Percentiles rank a stretch among this genome's conserved stretches.
Conservation (phyloP, 2,888 invertebrate species). For the Parochlus steinenii region DNA sequence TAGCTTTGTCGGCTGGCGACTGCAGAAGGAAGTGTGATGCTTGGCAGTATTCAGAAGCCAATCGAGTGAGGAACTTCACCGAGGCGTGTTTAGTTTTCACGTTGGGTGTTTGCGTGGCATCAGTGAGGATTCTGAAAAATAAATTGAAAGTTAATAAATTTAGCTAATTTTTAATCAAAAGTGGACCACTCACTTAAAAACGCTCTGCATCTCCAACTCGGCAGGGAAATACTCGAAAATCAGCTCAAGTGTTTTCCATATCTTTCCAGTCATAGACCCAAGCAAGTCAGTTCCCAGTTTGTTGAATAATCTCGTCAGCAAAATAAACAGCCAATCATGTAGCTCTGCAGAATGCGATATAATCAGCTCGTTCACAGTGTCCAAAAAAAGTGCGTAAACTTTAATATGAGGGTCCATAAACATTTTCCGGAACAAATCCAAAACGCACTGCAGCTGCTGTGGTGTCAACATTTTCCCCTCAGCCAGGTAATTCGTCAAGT, state of each 20-base stretch:
- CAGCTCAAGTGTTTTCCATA: slow-evolving; percentile 68
- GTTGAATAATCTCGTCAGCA: slow-evolving; percentile 70
- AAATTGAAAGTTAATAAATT: slow-evolving; percentile 5
- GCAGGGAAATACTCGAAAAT: slow-evolving; percentile 52
- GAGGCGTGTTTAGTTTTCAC: slow-evolving; percentile 61
- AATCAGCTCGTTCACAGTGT: slow-evolving; percentile 81
- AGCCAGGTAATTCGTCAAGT: slow-evolving; percentile 50
- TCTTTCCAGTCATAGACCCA: slow-evolving; percentile 81
- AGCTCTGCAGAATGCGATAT: slow-evolving; percentile 72
- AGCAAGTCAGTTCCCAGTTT: slow-evolving; percentile 84
- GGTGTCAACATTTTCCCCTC: slow-evolving; percentile 38
- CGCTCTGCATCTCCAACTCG: slow-evolving; percentile 45
- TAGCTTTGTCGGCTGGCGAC: slow-evolving; percentile 41
- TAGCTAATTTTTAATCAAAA: slow-evolving; percentile 11
- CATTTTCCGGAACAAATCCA: slow-evolving; percentile 89
- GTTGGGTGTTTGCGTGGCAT: slow-evolving; percentile 86
- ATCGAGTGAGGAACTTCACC: slow-evolving; percentile 52
- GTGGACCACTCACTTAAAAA: slow-evolving; percentile 23
- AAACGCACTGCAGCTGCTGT: slow-evolving; percentile 57
- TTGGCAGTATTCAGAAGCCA: slow-evolving; percentile 45
- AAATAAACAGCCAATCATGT: slow-evolving; percentile 83
- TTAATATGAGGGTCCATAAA: slow-evolving; percentile 94
- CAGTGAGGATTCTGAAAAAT: slow-evolving; percentile 56
- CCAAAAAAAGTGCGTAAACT: slow-evolving; percentile 84
- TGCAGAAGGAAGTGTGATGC: slow-evolving; percentile 29